Conservation (phyloP, 2,113 vertebrate species). For the Colinus virginianus region DNA sequence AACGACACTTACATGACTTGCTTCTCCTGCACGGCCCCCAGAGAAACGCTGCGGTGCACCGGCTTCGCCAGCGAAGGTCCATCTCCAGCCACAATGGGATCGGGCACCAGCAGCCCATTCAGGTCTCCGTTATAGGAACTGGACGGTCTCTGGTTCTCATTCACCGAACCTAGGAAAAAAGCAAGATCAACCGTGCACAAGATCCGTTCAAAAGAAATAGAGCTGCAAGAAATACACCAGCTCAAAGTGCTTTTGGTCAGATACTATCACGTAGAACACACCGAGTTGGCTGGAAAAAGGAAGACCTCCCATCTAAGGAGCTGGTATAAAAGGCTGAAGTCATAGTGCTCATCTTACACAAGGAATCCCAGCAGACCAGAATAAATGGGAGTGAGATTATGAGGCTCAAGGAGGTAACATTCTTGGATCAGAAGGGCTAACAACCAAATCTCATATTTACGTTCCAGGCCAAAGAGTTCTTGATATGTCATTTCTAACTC, state of each 20-base stretch:
- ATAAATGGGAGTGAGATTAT: not conserved
- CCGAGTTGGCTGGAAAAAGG: not conserved
- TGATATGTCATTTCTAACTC: not conserved
- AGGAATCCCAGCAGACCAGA: not conserved
- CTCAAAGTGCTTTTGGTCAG: not conserved
- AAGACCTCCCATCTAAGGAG: not conserved
- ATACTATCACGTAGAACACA: not conserved
- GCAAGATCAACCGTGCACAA: not conserved
- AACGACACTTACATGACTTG: conserved; percentile 91
- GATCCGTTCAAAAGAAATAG: not conserved
- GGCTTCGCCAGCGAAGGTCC: conserved; percentile 80
- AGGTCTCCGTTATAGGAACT: conserved; percentile 91
- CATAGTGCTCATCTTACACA: not conserved
- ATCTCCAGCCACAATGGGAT: conserved; percentile 82
- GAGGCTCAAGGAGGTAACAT: not conserved
- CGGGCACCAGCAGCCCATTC: conserved; percentile 91
- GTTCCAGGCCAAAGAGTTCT: not conserved
- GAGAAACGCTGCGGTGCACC: conserved; percentile 78
- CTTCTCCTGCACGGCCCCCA: conserved; percentile 83
- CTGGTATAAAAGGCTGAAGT: not conserved
- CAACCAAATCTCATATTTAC: not conserved
- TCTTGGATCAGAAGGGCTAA: not conserved
- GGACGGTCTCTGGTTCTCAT: conserved; percentile 82
- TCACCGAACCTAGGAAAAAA: conserved; percentile 78
- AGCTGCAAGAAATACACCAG: not conserved